Percentiles rank a stretch among this genome's conserved stretches.
Evolutionary conservation across 2,113 vertebrate genomes (phyloP).

Genomic region (Bambusicola thoracicus): DNA sequence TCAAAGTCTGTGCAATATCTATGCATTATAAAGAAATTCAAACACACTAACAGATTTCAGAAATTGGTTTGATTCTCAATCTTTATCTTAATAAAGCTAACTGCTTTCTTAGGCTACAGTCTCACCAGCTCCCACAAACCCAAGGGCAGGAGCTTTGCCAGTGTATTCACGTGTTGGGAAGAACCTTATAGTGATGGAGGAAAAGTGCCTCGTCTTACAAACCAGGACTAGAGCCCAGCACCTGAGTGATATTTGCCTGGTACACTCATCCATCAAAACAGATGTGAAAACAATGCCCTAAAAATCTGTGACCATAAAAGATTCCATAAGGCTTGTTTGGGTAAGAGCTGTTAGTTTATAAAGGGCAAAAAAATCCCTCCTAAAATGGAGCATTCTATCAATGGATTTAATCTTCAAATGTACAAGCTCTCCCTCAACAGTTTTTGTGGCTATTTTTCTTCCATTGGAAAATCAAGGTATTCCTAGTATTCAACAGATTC

Average conservation of each 20-base stretch:
- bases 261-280: not conserved
- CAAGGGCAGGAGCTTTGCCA: not conserved
- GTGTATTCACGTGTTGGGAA: not conserved
- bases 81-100: slow-evolving; percentile 12
- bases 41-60: not conserved
- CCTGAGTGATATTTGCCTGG: rapidly evolving
- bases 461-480: not conserved
- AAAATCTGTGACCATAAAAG: not conserved
- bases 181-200: not conserved
- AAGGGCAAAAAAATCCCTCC: not conserved
- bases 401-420: not conserved
- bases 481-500: not conserved
- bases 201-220: not conserved
- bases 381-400: not conserved
- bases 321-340: not conserved
- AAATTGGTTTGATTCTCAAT: slow-evolving; percentile 9
- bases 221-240: not conserved
- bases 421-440: not conserved
- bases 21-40: slow-evolving; percentile 6
- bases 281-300: not conserved
- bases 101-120: not conserved
- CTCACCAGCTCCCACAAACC: not conserved
- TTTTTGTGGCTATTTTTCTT: not conserved
- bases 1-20: not conserved
- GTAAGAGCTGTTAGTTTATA: not conserved